Evolutionary conservation across 2,797 vertebrate genomes (phyloP).

Genomic region (Sebastes steindachneri): DNA sequence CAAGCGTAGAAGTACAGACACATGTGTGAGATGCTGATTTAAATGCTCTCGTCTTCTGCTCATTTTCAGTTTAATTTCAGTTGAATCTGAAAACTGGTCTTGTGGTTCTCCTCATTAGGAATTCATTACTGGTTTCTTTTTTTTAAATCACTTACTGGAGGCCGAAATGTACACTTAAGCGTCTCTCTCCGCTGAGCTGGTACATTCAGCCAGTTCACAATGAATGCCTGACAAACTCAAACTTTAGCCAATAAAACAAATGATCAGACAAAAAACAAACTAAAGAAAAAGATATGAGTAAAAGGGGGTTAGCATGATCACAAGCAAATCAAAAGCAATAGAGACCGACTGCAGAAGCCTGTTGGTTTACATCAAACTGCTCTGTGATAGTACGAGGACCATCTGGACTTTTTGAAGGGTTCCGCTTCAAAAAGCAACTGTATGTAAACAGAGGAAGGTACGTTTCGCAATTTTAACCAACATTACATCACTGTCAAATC

Average conservation of each 20-base stretch:
- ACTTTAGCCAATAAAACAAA: constrained; percentile 71
- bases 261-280: constrained; percentile 68
- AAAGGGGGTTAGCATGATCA: constrained; percentile 77
- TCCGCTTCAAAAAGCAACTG: constrained; percentile 32
- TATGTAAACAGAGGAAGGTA: neutral
- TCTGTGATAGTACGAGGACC: constrained; percentile 50
- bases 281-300: constrained; percentile 55
- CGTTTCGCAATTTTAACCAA: constrained; percentile 3
- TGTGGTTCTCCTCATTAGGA: constrained; percentile 51
- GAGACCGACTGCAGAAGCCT: constrained; percentile 64
- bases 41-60: neutral
- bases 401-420: constrained; percentile 53
- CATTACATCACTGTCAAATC: neutral
- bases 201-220: constrained; percentile 75
- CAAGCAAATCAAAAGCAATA: constrained; percentile 72
- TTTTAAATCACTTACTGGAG: neutral
- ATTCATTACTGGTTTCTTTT: neutral
- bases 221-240: constrained; percentile 79
- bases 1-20: neutral
- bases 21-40: neutral
- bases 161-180: constrained; percentile 5
- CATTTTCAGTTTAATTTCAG: neutral
- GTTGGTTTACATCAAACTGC: constrained; percentile 64
- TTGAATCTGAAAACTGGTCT: neutral
- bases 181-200: constrained; percentile 76